These are phyloP conservation scores for Drosophila bocki DNA, from an alignment of 1,140 invertebrate species.

Conservation along the genomic window DNA sequence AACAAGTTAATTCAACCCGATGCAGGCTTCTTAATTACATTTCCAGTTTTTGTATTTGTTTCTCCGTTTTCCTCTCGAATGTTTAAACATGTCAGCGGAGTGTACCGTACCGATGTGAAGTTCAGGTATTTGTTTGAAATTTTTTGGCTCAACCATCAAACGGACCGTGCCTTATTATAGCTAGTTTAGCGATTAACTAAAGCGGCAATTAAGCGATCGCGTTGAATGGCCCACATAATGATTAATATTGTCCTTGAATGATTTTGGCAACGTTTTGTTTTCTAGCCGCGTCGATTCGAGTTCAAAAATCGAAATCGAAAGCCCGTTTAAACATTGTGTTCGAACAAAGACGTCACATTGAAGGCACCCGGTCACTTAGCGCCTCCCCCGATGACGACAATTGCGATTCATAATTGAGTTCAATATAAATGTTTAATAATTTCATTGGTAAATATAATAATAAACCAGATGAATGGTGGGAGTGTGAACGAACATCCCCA, in stretches of 20 bases:
- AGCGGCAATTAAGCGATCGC: conserved; percentile 26
- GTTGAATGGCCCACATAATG: conserved; percentile 31
- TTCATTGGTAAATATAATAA: conserved; percentile 30
- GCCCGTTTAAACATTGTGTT: conserved; percentile 15
- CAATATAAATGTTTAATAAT: conserved; percentile 19
- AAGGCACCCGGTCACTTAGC: conserved; percentile 30
- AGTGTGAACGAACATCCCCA: conserved; percentile 20
- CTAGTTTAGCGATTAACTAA: conserved; percentile 34
- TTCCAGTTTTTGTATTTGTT: conserved; percentile 42
- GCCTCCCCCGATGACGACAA: conserved; percentile 34
- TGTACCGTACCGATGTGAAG: not conserved
- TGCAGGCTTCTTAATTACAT: conserved; percentile 48
- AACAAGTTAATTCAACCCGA: conserved; percentile 46
- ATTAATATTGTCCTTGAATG: conserved; percentile 39
- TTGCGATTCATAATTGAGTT: conserved; percentile 14
- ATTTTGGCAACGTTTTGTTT: conserved; percentile 35
- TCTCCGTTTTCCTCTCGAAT: conserved; percentile 33
- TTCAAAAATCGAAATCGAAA: conserved; percentile 23
- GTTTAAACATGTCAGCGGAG: conserved; percentile 25
- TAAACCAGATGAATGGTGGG: conserved; percentile 37
- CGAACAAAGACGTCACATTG: conserved; percentile 29
- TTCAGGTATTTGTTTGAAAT: conserved; percentile 34
- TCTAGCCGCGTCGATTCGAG: conserved; percentile 2
- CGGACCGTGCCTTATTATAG: conserved; percentile 29
- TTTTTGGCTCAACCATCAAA: conserved; percentile 28